Base-by-base conservation (phyloP, 2,113 vertebrate species). In the Gallinago jamesoni region DNA sequence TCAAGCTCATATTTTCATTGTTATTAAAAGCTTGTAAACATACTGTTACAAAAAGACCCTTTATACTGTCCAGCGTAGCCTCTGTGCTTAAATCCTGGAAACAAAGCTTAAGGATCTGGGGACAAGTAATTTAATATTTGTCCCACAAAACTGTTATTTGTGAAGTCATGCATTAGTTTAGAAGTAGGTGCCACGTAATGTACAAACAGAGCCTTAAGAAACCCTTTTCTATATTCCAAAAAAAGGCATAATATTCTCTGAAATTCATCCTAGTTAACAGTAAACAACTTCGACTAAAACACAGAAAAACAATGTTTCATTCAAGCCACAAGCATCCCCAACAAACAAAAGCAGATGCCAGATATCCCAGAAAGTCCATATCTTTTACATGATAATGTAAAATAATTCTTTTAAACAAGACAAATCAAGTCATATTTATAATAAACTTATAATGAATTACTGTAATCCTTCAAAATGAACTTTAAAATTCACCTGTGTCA, bases 171-270 rank as follows among this genome's bases (percentile, higher is more conserved):
- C 15, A 90, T 39, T 27, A 89, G 47, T 83, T 97, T 48, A 78
- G 59, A 93, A 91, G 31, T 66, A 93, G n/a, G 27, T 66, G 48
- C 39, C 31, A 53, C 37, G 23, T 52, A 56, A 81, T 15, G 4
- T 89, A 56, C 53, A 94, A 96, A 89, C 37, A 94, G 47, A 91
- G 57, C 47, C 23, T 78, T 68, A 89, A 84, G 27, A 92, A 94
- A 70, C 9, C 11, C 30, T 82, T 62, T 64, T 74, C 79, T 82
- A 63, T 63, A 56, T 50, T 75, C 64, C 81, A 77, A 47, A 57
- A 88, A 90, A 78, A 59, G 23, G 64, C 39, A 77, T 31, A 62
- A 85, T 56, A 93, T 69, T 94, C 84, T 35, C 75, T 56, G 9
- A 94, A 86, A 88, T 41, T 47, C 48, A 67, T 81, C 70, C 67